These are phyloP conservation scores for Pollimyrus isidori DNA, from an alignment of 2,113 vertebrate genomes.

Conservation along the genomic window DNA sequence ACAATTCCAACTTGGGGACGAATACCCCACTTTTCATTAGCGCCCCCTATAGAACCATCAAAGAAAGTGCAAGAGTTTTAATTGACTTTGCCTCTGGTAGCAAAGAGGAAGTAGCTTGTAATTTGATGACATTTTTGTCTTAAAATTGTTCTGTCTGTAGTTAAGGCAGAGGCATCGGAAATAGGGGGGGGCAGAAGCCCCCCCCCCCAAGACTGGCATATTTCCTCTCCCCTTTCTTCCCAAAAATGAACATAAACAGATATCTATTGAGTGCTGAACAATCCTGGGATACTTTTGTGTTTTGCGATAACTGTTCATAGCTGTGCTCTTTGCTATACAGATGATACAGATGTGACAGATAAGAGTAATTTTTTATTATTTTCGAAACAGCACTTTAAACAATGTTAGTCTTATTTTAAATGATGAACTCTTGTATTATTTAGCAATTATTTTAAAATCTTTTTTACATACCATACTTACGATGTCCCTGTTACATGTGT, in stretches of 20 bases:
- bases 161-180: not conserved
- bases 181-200: not conserved
- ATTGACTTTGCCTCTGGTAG: not conserved
- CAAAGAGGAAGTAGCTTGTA: not conserved
- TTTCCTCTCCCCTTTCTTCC: not conserved
- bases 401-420: not conserved
- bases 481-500: not conserved
- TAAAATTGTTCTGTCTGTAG: not conserved
- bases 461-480: not conserved
- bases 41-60: not conserved
- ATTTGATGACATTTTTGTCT: not conserved
- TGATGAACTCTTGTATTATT: not conserved
- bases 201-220: not conserved
- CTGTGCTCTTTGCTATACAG: not conserved
- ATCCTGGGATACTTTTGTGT: not conserved
- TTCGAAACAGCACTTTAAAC: not conserved
- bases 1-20: not conserved
- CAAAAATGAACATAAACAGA: not conserved
- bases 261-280: not conserved
- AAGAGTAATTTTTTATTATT: not conserved
- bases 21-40: not conserved
- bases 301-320: not conserved
- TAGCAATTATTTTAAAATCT: not conserved
- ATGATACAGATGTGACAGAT: not conserved
- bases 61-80: not conserved